These are phyloP conservation scores for Pristionchus mayeri DNA, from an alignment of 2,888 invertebrate species.

Conservation along the genomic window DNA sequence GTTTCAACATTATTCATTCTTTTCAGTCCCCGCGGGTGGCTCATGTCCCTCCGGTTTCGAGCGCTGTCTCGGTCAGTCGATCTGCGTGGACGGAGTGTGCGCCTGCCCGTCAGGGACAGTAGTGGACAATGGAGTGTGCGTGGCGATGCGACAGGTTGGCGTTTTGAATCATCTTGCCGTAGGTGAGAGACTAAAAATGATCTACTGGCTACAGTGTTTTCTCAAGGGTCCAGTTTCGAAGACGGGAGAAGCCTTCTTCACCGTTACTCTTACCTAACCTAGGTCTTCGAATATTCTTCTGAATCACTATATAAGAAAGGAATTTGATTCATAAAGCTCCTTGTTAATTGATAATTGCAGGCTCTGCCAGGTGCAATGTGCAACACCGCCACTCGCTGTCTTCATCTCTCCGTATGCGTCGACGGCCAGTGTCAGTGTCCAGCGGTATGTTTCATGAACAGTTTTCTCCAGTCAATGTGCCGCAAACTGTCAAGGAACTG, in stretches of 20 bases:
- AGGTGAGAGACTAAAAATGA: no score
- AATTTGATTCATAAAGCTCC: no score
- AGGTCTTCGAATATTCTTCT: no score
- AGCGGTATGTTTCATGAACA: constrained; percentile 46
- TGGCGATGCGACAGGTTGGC: constrained; percentile 42
- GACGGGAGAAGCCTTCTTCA: no score
- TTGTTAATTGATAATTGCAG: no score
- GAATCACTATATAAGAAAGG: no score
- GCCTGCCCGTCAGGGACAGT: constrained; percentile 60
- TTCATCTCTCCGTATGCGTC: constrained; percentile 64
- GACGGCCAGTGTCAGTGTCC: constrained; percentile 69
- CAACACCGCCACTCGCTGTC: constrained; percentile 52
- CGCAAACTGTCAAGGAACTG: no score
- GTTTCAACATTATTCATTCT: background rate
- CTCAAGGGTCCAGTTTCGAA: no score
- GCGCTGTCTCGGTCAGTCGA: constrained; percentile 68
- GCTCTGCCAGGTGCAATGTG: constrained; percentile 58
- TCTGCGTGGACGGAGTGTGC: constrained; percentile 59
- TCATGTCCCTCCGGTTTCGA: constrained; percentile 69
- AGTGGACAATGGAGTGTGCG: constrained; percentile 61
- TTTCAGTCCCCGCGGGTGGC: constrained; percentile 66
- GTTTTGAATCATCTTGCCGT: no score
- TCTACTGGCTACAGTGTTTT: no score
- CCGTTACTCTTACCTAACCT: no score
- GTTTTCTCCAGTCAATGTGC: no score